A percentile compares a stretch with the other conserved stretches of the same genome.
Conservation (phyloP, 2,888 invertebrate species). For the Gymnosoma rotundatum region DNA sequence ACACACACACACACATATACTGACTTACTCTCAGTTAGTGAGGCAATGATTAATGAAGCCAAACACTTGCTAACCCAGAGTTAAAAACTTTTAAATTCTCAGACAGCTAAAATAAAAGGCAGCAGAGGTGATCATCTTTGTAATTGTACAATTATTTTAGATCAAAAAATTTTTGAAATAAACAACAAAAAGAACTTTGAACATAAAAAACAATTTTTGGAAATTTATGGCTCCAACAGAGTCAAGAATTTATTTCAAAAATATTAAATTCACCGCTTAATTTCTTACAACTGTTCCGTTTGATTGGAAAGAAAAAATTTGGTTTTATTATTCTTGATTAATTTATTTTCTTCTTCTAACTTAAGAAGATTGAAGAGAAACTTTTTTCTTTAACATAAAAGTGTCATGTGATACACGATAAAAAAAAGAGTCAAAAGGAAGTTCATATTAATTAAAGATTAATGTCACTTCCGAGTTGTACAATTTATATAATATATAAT, state of each 20-base stretch:
- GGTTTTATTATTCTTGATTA: not conserved
- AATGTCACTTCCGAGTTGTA: slow-evolving; percentile 53
- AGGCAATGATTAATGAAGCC: slow-evolving; percentile 63
- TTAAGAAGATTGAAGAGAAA: not conserved
- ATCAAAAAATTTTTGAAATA: no score
- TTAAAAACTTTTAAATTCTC: not conserved
- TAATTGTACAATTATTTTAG: not conserved
- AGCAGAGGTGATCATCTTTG: not conserved
- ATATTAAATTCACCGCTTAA: not conserved
- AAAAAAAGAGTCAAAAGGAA: slow-evolving; percentile 32
- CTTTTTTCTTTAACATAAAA: not conserved
- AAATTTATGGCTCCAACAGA: slow-evolving; percentile 23
- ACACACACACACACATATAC: slow-evolving; percentile 31
- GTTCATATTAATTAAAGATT: slow-evolving; percentile 21
- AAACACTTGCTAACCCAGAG: slow-evolving; percentile 36
- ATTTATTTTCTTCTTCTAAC: not conserved
- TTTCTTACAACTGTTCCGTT: slow-evolving; percentile 15
- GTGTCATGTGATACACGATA: slow-evolving; percentile 35
- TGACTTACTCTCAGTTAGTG: not conserved
- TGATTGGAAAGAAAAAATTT: not conserved
- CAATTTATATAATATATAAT: slow-evolving; percentile 10
- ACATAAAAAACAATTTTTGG: not conserved
- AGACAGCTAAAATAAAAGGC: not conserved
- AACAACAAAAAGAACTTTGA: not conserved
- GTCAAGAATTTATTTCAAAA: not conserved